Base-by-base conservation (phyloP, 2,113 vertebrate genomes). In the Podocnemis expansa region DNA sequence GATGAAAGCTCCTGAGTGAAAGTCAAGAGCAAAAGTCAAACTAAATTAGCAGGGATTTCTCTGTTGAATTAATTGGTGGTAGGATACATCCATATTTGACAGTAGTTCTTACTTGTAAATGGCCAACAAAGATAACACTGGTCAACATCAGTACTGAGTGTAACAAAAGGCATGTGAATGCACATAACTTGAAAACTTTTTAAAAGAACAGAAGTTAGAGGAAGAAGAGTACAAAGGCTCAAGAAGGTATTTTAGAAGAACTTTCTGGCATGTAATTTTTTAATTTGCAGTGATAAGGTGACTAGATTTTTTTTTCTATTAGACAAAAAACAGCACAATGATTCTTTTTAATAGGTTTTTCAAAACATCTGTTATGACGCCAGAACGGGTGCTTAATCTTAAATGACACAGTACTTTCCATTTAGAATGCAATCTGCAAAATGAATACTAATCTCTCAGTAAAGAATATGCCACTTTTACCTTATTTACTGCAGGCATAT, bases 301-400 rank as follows among this genome's bases (percentile, higher is more conserved):
- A 78, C 11, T 54, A 22, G 0, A 9, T 16, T 79, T 10, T 52
- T 38, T 73, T 88, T 89, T 1, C 24, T 95, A 31, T 94, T 94
- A 91, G 29, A 84, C 84, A 93, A 80, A n/a, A 97, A 97, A 14
- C 29, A 95, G 24, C 63, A 60, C 88, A 80, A 87, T 94, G 88
- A 96, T 94, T 95, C 94, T 97, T 93, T 91, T 90, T 93, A 96
- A 97, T 91, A 81, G 84, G n/a, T 73, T 94, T 95, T 83, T 85
- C 1, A 21, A 94, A 95, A 94, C 93, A 90, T 94, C 96, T 96
- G 92, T 93, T 96, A 94, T 93, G 82, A 51, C 87, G 87, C 78
- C 84, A 87, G 95, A 93, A 89, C 82, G 85, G 89, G 84, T 85
- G 70, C 84, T 97, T 93, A 90, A 95, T 97, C 94, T 96, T 54